Evolutionary conservation across 2,888 invertebrate genomes (phyloP).

Genomic region (Cantharis lateralis): DNA sequence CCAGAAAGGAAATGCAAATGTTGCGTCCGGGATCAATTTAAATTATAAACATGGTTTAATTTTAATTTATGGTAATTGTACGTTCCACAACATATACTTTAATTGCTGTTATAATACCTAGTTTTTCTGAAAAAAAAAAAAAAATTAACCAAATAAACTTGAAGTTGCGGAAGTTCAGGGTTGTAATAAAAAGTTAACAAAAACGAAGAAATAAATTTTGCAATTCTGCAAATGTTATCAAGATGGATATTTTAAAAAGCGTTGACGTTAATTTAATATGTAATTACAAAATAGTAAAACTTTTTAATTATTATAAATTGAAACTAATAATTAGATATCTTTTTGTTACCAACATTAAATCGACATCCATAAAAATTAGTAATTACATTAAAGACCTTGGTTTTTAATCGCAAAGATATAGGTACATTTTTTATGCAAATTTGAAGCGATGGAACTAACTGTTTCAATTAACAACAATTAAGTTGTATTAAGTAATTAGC

Average conservation of each 20-base stretch:
- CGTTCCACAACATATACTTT: background rate
- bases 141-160: background rate
- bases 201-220: background rate
- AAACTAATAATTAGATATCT: background rate
- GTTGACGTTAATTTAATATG: background rate
- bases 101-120: background rate
- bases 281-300: background rate
- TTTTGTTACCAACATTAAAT: background rate
- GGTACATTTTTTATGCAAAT: background rate
- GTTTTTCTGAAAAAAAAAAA: background rate
- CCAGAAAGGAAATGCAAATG: background rate
- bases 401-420: background rate
- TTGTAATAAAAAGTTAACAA: background rate
- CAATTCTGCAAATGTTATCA: too few relatives aligned
- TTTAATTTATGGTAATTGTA: background rate
- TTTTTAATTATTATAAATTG: background rate
- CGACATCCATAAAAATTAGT: background rate
- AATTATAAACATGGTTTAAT: background rate
- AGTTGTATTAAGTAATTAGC: background rate
- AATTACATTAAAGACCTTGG: background rate
- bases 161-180: background rate
- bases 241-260: too few relatives aligned
- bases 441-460: background rate
- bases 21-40: background rate
- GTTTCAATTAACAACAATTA: background rate